These are phyloP conservation scores for Ectemnius cavifrons DNA, from an alignment of 2,888 invertebrate genomes.

Conservation along the genomic window DNA sequence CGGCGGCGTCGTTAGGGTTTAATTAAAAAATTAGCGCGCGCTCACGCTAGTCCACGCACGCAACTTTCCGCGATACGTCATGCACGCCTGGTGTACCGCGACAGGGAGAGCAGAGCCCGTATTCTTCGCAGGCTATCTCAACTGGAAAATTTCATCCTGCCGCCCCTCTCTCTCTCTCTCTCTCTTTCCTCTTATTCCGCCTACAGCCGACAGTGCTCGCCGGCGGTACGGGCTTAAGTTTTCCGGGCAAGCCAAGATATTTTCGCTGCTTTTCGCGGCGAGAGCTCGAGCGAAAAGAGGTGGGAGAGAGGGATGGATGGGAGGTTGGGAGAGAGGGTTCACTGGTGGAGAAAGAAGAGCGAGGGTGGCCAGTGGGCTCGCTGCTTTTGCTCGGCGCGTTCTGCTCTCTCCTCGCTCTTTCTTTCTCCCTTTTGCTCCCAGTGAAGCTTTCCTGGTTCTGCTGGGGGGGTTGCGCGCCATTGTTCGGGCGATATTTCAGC, in stretches of 20 bases:
- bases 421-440: slow-evolving; percentile 38
- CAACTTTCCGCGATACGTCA: slow-evolving; percentile 7
- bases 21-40: slow-evolving; percentile 4
- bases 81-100: neutral
- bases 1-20: neutral
- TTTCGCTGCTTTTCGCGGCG: slow-evolving; percentile 62
- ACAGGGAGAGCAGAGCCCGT: slow-evolving; percentile 10
- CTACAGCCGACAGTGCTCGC: slow-evolving; percentile 6
- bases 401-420: slow-evolving; percentile 42
- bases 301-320: neutral
- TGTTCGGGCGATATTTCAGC: slow-evolving; percentile 77
- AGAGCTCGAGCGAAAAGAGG: neutral
- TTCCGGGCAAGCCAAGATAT: slow-evolving; percentile 67
- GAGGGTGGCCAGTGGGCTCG: slow-evolving; percentile 61
- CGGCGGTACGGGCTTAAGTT: slow-evolving; percentile 63
- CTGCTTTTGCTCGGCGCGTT: slow-evolving; percentile 35
- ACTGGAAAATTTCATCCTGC: slow-evolving; percentile 71
- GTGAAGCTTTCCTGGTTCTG: slow-evolving; percentile 42
- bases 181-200: too few relatives aligned
- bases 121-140: slow-evolving; percentile 45
- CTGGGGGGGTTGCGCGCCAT: slow-evolving; percentile 70
- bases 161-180: slow-evolving; percentile 19
- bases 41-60: slow-evolving; percentile 10
- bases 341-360: slow-evolving; percentile 20
- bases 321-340: slow-evolving; percentile 15